Base-by-base conservation (phyloP, 2,888 invertebrate genomes). In the Linnaemya vulpina region DNA sequence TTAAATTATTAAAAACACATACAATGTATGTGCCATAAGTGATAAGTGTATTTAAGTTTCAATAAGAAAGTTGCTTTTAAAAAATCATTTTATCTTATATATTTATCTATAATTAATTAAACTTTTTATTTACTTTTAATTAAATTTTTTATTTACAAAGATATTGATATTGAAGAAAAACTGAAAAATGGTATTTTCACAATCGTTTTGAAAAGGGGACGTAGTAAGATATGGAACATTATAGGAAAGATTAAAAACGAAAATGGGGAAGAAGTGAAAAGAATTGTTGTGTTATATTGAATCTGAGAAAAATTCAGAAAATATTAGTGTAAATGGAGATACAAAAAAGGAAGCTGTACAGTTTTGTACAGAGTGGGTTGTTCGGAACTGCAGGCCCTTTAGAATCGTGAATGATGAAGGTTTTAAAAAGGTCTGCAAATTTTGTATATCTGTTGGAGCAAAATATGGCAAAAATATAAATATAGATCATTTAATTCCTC, bases 251-350 rank as follows among this genome's bases (percentile, higher is more conserved):
- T 46, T 22, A 43, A 25, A 58, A 22, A 60, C 9, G 63, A 43
- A 58, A 22, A 60, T 40, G 46, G 60, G n/a, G 15, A 60, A 8
- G 60, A 73, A 43, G n/a, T 30, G 15, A 30, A 73, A 60, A 13
- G 15, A 73, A 49, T 73, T 3, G 58, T 73, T 70, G n/a, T 71
- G 70, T 40, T 58, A 9, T 71, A 71, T 71, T 40, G 58, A 71
- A 5, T 20, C 1, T 22, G 22, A 25, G 22, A 40, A 58, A 71
- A 71, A 35, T 13, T 53, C 70, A 58, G 58, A 58, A 58, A 55
- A 55, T 4, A 38, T 53, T 38, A 40, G 13, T 38, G 58, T 73
- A 17, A 60, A 46, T 9, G 58, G 17, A 22, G 43, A 25, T 58
- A 60, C 46, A 68, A 68, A 68, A 68, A 68, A 30, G 3, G n/a